These are phyloP conservation scores for Drosophila ohnishii DNA, from an alignment of 1,140 invertebrate genomes.

Conservation along the genomic window DNA sequence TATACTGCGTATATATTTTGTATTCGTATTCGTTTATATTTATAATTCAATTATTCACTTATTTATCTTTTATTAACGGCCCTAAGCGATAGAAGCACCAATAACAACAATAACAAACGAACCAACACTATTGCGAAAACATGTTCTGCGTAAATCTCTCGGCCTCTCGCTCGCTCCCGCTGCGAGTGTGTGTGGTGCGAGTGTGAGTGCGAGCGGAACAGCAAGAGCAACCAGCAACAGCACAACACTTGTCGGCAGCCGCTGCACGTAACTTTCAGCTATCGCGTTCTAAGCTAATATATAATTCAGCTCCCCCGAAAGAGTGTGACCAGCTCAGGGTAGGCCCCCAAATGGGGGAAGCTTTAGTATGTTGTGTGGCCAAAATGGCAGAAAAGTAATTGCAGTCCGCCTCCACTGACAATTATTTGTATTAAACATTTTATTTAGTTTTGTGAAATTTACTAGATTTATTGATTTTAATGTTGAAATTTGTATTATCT, in stretches of 20 bases:
- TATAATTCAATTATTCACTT: conserved; percentile 81
- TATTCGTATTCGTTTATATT: conserved; percentile 36
- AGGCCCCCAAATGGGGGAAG: conserved; percentile 13
- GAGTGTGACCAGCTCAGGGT: conserved; percentile 48
- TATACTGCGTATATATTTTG: conserved; percentile 24
- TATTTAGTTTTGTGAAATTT: background rate
- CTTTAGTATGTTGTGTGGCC: conserved; percentile 7
- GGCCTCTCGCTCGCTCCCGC: conserved; percentile 52
- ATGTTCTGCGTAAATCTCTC: conserved; percentile 69
- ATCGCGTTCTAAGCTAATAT: conserved; percentile 78
- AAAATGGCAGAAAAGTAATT: background rate
- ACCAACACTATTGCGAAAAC: conserved; percentile 74
- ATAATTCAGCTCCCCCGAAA: conserved; percentile 24
- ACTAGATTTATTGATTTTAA: no score
- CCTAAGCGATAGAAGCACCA: conserved; percentile 55
- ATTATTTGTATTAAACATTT: background rate
- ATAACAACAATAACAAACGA: conserved; percentile 63
- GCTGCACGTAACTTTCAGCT: conserved; percentile 56
- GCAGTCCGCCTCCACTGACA: background rate
- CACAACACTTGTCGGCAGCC: conserved; percentile 59
- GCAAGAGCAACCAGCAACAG: conserved; percentile 69
- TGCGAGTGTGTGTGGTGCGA: conserved; percentile 50
- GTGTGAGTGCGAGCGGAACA: conserved; percentile 52
- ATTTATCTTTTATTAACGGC: conserved; percentile 78
- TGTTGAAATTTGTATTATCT: no score